These are phyloP conservation scores for Phocides pigmalion DNA, from an alignment of 1,140 invertebrate genomes.

Conservation along the genomic window DNA sequence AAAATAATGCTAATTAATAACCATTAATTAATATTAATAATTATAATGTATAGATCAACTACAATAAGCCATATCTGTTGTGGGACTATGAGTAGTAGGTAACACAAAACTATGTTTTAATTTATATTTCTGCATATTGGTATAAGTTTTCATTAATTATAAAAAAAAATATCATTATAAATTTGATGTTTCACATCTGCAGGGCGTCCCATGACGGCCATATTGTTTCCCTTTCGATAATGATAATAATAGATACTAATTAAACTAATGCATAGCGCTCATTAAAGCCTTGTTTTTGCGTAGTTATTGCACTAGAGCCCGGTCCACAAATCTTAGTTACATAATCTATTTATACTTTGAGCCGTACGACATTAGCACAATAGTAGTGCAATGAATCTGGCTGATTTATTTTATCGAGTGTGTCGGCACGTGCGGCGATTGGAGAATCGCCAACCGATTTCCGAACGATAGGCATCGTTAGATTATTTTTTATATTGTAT, in stretches of 20 bases:
- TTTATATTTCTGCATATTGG: too few relatives aligned
- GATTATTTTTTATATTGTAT: conserved; percentile 7
- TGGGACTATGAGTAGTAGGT: too few relatives aligned
- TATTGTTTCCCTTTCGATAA: too few relatives aligned
- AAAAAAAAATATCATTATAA: too few relatives aligned
- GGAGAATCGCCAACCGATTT: conserved; percentile 52
- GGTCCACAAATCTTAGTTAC: conserved; percentile 29
- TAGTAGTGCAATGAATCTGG: conserved; percentile 35
- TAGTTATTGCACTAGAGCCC: conserved; percentile 10
- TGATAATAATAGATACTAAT: not conserved
- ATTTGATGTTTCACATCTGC: too few relatives aligned
- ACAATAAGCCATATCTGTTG: too few relatives aligned
- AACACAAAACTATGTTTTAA: too few relatives aligned
- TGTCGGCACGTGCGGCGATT: conserved; percentile 51
- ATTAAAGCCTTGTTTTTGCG: conserved; percentile 4
- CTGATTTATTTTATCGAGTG: conserved; percentile 41
- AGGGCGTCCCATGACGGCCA: too few relatives aligned
- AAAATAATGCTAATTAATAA: too few relatives aligned
- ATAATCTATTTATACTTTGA: conserved; percentile 44
- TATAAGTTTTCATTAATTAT: too few relatives aligned
- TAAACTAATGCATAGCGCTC: not conserved
- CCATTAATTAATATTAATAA: too few relatives aligned
- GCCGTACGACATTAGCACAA: conserved; percentile 36
- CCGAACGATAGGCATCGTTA: conserved; percentile 31
- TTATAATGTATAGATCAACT: too few relatives aligned